Evolutionary conservation across 1,140 invertebrate genomes (phyloP), one percentile per base, ranked within the genome.

Genomic region (Cherax quadricarinatus): DNA sequence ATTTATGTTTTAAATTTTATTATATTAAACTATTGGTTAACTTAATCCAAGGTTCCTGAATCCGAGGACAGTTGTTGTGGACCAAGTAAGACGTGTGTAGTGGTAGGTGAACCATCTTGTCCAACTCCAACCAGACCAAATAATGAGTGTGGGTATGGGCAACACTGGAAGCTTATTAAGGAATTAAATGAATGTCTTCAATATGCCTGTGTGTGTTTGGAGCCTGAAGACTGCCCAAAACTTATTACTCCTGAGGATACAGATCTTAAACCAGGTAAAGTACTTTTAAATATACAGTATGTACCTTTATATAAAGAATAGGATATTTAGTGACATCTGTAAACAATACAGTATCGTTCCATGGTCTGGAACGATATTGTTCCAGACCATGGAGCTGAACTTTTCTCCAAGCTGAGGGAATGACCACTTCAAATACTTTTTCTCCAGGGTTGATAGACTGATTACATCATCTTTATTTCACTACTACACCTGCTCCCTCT

Each of bases 21-120:
- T 57, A 75, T 75, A 30, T 4, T 30, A 12, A 30, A 75, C 30
- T 30, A 30, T 75, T 5, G 24, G 30, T 75, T 30, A 9, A 75
- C 21, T 75, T 75, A 30, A 2, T 49, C 7, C n/a, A 41, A 9
- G 94, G 95, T 51, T 93, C 95, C 66, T n/a, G 95, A 95, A 51
- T 96, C 96, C 5, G 95, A 95, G 10, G 94, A 95, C 3, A 96
- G 96, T 73, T 98, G 97, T 95, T 98, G 97, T 94, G 95, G 95
- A 21, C 78, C 81, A 51, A 73, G 41, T 24, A 85, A 85, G 80
- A 93, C 88, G 62, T 94, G 94, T 80, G 94, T 96, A 95, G 96
- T 66, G 95, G 96, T 0, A 95, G 95, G n/a, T 92, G 94, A 6
- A 92, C 94, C 16, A 94, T 95, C n/a, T 95, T 97, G 97, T 94